Conservation (phyloP, 2,888 invertebrate genomes). For the Schrankia costaestrigalis region DNA sequence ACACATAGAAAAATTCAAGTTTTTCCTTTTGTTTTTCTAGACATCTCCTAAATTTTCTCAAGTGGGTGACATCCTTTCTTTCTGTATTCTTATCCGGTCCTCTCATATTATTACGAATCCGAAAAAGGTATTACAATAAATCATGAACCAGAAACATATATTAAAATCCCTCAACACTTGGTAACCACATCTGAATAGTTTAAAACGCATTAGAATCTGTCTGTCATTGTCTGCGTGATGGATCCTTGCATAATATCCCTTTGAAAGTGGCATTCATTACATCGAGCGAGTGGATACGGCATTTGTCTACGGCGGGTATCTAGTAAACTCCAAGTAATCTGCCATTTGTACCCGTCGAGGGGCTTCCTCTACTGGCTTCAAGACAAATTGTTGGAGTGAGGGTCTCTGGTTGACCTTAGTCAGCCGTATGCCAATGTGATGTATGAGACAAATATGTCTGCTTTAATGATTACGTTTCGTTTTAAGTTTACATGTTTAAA, state of each 20-base stretch:
- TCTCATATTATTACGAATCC: no score
- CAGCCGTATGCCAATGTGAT: conserved; percentile 26
- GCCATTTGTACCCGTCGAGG: conserved; percentile 60
- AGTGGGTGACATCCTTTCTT: no score
- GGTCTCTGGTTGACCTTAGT: conserved; percentile 42
- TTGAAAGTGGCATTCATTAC: conserved; percentile 55
- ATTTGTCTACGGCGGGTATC: conserved; percentile 44
- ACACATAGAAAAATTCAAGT: no score
- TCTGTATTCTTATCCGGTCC: no score
- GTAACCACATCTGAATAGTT: conserved; percentile 33
- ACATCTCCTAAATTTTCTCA: no score
- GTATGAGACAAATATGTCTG: no score
- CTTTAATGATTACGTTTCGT: no score
- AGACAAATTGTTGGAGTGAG: conserved; percentile 51
- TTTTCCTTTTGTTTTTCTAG: no score
- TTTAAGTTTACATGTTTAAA: no score
- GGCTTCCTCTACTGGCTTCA: conserved; percentile 43
- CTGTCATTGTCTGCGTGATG: conserved; percentile 39
- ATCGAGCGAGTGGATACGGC: conserved; percentile 44
- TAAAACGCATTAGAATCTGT: conserved; percentile 39
- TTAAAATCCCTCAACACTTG: conserved; percentile 12
- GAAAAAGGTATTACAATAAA: no score
- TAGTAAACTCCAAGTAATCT: conserved; percentile 61
- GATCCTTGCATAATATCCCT: conserved; percentile 46
- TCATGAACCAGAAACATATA: no score